Conservation (phyloP, 2,888 invertebrate genomes). For the Slavum lentiscoides region DNA sequence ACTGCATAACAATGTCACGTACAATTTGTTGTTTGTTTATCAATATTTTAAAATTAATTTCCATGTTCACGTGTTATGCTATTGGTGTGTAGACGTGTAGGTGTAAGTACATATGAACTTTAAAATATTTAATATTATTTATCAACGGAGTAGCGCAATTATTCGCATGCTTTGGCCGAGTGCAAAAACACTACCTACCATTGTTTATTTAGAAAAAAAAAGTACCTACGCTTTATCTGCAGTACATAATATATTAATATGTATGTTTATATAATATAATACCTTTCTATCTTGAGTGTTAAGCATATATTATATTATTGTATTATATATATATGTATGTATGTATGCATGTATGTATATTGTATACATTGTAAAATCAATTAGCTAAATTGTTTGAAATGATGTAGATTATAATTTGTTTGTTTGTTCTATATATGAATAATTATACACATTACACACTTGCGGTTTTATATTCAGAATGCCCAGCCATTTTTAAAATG, state of each 20-base stretch:
- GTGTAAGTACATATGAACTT: background rate
- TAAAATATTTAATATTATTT: background rate
- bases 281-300: background rate
- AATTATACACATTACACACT: no score
- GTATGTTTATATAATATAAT: no score
- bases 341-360: no score
- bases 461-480: no score
- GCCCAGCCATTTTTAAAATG: no score
- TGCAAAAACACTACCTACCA: constrained; percentile 9
- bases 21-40: background rate
- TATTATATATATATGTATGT: background rate
- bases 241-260: no score
- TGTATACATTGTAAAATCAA: background rate
- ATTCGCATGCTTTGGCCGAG: constrained; percentile 13
- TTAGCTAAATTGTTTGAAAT: background rate
- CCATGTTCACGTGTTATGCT: background rate
- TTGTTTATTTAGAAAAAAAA: background rate
- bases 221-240: no score
- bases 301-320: background rate
- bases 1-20: background rate
- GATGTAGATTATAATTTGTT: background rate
- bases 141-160: background rate
- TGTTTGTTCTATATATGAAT: no score
- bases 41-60: background rate
- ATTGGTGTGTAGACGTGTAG: background rate